phyloP scores from a whole-genome alignment of 92 coral and sea anemone genomes.

The Epizoanthus illoricatus region DNA sequence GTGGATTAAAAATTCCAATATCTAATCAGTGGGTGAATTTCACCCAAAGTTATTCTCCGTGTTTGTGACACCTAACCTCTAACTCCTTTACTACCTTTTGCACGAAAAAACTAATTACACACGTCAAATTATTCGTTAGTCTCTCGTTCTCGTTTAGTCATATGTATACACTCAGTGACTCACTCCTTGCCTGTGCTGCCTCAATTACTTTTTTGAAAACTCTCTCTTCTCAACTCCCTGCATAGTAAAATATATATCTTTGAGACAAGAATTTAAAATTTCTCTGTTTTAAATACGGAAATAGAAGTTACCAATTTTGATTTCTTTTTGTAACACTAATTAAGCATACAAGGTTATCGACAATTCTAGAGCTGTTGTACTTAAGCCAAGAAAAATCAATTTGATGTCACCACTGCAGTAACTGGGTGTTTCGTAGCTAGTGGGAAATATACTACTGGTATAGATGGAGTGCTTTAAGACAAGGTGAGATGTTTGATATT shows the following conservation, averaged over 20 bases:
- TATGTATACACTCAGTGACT: constrained; percentile 42
- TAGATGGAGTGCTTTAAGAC: no score
- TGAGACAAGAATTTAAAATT: constrained; percentile 28
- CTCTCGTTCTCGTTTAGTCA: constrained; percentile 39
- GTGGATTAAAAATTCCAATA: not conserved
- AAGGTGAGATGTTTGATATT: no score
- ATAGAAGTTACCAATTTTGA: constrained; percentile 18
- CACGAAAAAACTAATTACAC: constrained; percentile 26
- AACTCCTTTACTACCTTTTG: not conserved
- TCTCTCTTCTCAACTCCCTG: constrained; percentile 29
- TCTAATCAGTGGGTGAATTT: not conserved
- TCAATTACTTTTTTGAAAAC: no score
- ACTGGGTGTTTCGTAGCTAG: not conserved
- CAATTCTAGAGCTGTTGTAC: not conserved
- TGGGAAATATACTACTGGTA: no score
- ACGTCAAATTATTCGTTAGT: constrained; percentile 19
- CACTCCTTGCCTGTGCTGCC: constrained; percentile 14
- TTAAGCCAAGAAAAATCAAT: not conserved
- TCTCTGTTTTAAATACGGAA: constrained; percentile 20
- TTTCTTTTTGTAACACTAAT: constrained; percentile 1
- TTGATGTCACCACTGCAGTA: not conserved
- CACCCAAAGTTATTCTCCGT: not conserved
- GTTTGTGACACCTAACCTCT: not conserved
- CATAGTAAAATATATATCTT: constrained; percentile 42
- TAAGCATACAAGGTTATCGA: constrained; percentile 24